Base-by-base conservation (phyloP, 1,140 invertebrate genomes). In the Acromyrmex charruanus region DNA sequence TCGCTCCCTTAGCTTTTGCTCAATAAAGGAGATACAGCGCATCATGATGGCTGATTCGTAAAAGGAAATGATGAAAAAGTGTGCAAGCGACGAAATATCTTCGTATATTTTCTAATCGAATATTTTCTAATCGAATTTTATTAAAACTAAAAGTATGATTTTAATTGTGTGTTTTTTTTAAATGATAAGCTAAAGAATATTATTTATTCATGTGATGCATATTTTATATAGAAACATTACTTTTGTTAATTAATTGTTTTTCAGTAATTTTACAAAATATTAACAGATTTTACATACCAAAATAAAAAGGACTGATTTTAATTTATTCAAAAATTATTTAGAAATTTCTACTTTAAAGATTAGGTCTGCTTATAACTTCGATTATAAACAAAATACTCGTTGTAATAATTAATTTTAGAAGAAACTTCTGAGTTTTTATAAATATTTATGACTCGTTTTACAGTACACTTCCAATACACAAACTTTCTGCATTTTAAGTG, bases 11-110 rank as follows among this genome's bases (percentile, higher is more conserved):
- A 25, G 14, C 16, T 84, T 61, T 75, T 39, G 39, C 68, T 85
- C 69, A 21, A 75, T 21, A 44, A 58, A 68, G 68, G 87, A 82
- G 87, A 89, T 61, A 66, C 6, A 10, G 1, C 10, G 21, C 35
- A 59, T 44, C 39, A 3, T 14, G 7, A 14, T 74, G 28, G 55
- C 39, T 61, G 21, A 14, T 72, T 35, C 12, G 28, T 7, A 12
- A 44, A 39, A 49, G 35, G 55, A 69, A 25, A 61, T 49, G 12
- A 74, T 12, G 68, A 74, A 71, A 59, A 55, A 28, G 18, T 28
- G 7, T 53, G 3, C 65, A 9, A 72, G 18, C 7, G 21, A 14
- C 5, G 39, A 75, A 21, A 61, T 74, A 25, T 55, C 25, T n/a
- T 28, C 16, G 10, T 14, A 39, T 18, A 35, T 25, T 31, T 59